A percentile compares a stretch with the other conserved stretches of the same genome.
These are phyloP conservation scores for Zaprionus kolodkinae DNA, from an alignment of 1,140 invertebrate species.

Conservation along the genomic window DNA sequence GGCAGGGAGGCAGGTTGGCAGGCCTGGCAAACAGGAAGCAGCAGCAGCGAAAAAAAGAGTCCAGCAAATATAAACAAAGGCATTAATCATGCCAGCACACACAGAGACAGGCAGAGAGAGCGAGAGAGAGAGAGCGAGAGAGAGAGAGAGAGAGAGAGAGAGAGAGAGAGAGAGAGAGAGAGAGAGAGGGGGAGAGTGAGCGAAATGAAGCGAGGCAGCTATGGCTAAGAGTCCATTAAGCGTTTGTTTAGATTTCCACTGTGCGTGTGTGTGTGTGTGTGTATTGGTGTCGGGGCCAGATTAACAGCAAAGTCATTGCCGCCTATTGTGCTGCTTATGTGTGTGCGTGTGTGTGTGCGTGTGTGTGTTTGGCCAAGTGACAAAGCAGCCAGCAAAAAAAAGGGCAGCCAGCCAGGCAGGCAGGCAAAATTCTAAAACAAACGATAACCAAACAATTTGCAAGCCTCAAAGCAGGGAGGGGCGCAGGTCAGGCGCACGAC, in stretches of 20 bases:
- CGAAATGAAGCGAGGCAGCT: constrained; percentile 16
- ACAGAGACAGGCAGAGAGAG: not conserved
- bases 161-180: not conserved
- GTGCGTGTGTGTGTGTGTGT: constrained; percentile 16
- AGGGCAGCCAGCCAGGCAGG: not conserved
- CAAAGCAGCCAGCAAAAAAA: constrained; percentile 28
- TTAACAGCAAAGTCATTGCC: constrained; percentile 62
- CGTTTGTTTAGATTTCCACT: constrained; percentile 37
- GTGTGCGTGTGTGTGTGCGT: constrained; percentile 45
- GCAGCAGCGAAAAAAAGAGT: constrained; percentile 40
- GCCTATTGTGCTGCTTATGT: not conserved
- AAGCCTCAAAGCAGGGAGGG: constrained; percentile 2
- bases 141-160: constrained; percentile 27
- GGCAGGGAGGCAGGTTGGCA: constrained; percentile 35
- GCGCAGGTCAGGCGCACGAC: not conserved
- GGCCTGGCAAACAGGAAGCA: not conserved
- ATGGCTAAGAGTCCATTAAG: constrained; percentile 39
- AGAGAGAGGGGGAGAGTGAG: constrained; percentile 11
- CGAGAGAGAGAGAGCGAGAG: constrained; percentile 9
- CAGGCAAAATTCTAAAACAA: constrained; percentile 28
- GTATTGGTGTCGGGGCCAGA: constrained; percentile 24
- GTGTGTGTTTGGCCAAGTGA: constrained; percentile 65
- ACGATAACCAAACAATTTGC: constrained; percentile 35
- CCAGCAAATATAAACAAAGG: constrained; percentile 75
- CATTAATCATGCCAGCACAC: constrained; percentile 77